These are phyloP conservation scores for Pollicipes pollicipes DNA, from an alignment of 1,140 invertebrate genomes.

Conservation along the genomic window DNA sequence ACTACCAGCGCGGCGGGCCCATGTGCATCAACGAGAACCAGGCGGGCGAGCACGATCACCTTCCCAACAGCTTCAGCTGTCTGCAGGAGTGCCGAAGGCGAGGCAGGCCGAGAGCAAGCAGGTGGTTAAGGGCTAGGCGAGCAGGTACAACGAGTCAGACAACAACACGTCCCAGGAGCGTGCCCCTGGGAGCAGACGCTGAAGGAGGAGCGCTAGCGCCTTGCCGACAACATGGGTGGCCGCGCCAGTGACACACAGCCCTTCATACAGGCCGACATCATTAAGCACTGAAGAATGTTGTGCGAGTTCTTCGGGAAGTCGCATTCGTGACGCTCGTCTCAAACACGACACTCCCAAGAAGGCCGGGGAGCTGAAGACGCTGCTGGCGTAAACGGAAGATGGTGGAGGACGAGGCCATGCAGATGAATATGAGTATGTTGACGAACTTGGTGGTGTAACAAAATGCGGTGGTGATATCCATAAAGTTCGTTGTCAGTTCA, in stretches of 20 bases:
- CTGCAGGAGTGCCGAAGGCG: too few relatives aligned
- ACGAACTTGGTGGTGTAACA: too few relatives aligned
- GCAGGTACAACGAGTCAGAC: not conserved
- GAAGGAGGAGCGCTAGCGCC: constrained; percentile 45
- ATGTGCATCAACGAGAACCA: constrained; percentile 33
- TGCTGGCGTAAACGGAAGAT: too few relatives aligned
- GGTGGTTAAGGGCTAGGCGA: too few relatives aligned
- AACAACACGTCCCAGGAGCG: not conserved
- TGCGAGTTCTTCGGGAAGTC: not conserved
- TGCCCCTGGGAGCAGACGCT: constrained; percentile 36
- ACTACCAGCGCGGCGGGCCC: constrained; percentile 77
- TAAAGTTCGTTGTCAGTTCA: too few relatives aligned
- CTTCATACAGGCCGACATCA: constrained; percentile 42
- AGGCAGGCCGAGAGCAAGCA: too few relatives aligned
- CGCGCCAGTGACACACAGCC: constrained; percentile 55
- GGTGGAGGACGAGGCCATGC: too few relatives aligned
- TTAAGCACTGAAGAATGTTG: not conserved
- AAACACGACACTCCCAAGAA: not conserved
- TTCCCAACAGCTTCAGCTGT: constrained; percentile 84
- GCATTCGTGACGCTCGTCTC: not conserved
- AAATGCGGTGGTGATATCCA: too few relatives aligned
- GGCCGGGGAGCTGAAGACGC: not conserved
- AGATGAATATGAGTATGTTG: too few relatives aligned
- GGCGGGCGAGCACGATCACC: constrained; percentile 76
- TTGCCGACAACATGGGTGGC: constrained; percentile 62